Evolutionary conservation across 2,888 invertebrate genomes (phyloP).

Genomic region (Cecidostiba fungosa): DNA sequence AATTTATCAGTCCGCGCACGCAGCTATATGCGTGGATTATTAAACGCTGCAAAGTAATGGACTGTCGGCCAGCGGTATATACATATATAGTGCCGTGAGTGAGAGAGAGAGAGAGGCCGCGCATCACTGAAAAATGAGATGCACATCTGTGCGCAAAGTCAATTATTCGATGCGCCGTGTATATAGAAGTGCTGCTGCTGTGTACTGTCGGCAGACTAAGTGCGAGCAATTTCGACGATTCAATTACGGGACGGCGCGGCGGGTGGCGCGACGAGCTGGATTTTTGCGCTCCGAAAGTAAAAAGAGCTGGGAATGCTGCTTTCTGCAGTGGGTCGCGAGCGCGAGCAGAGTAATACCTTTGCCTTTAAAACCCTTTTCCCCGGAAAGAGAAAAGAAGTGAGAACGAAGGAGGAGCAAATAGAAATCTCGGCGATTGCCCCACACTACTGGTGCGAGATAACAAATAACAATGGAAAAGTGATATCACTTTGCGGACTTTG

Average conservation of each 20-base stretch:
- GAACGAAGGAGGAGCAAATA: neutral
- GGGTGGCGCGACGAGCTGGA: neutral
- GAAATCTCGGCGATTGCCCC: neutral
- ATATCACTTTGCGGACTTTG: neutral
- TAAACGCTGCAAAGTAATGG: no score
- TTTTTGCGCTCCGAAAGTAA: neutral
- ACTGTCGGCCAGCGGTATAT: no score
- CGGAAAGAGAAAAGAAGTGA: neutral
- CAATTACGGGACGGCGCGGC: neutral
- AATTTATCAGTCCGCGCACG: neutral
- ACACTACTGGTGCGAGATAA: neutral
- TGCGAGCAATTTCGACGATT: constrained; percentile 8
- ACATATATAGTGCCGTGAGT: no score
- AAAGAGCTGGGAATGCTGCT: neutral
- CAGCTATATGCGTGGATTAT: no score
- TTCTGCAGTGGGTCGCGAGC: neutral
- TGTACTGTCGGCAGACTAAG: neutral
- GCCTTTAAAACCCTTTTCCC: neutral
- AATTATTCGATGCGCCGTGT: neutral
- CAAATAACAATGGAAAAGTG: constrained; percentile 6
- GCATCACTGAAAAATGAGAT: neutral
- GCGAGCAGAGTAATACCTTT: neutral
- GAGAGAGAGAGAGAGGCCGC: no score
- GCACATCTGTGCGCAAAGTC: neutral
- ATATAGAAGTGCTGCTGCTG: neutral